Percentiles rank a stretch among this genome's conserved stretches.
Conservation (phyloP, 2,113 vertebrate species). For the Cavia aperea region DNA sequence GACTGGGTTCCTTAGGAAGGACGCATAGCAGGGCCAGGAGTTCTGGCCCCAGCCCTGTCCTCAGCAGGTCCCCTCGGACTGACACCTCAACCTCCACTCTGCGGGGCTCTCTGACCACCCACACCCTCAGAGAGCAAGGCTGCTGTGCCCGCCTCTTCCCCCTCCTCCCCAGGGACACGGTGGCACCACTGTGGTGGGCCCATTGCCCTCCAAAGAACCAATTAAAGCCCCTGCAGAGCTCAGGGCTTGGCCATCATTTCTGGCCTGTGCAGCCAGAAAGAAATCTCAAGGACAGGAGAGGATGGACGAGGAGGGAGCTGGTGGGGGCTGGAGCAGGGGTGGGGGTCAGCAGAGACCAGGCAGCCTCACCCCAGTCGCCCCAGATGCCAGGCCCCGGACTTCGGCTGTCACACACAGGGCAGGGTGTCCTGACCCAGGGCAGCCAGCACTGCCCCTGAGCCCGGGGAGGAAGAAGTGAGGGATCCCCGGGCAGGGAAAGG, state of each 20-base stretch:
- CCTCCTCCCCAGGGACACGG: neutral
- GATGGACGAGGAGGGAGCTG: neutral
- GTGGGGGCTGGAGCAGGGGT: neutral
- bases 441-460: neutral
- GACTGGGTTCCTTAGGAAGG: neutral
- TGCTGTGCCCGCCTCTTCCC: neutral
- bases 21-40: neutral
- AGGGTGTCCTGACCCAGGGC: neutral
- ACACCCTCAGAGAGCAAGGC: neutral
- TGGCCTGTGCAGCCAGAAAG: constrained; percentile 27
- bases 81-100: neutral
- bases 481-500: neutral
- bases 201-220: constrained; percentile 62
- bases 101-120: neutral
- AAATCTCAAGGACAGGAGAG: constrained; percentile 45
- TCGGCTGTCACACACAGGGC: neutral
- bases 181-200: constrained; percentile 34
- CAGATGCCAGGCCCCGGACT: neutral
- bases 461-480: neutral
- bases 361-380: neutral
- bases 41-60: neutral
- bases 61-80: rapidly evolving
- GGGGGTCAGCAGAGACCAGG: neutral
- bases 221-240: constrained; percentile 62
- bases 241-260: constrained; percentile 36